These are phyloP conservation scores for Psophia crepitans DNA, from an alignment of 2,113 vertebrate species.

Conservation along the genomic window DNA sequence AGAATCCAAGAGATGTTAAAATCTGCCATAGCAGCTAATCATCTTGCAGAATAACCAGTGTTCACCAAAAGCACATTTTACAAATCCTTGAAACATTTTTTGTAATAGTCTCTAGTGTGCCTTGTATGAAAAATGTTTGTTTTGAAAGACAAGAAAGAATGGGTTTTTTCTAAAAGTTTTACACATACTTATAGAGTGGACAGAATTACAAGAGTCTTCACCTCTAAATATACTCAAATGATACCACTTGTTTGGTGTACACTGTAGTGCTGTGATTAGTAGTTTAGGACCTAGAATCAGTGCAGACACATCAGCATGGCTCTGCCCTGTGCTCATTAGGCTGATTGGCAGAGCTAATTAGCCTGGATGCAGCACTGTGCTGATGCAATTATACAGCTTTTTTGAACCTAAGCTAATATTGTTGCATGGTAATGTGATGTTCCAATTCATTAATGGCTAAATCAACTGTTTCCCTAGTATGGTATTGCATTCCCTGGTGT, in stretches of 20 bases:
- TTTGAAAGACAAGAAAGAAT: neutral
- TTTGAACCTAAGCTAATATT: neutral
- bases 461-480: neutral
- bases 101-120: neutral
- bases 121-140: accelerated
- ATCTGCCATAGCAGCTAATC: neutral
- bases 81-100: neutral
- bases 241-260: neutral
- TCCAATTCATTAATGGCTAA: neutral
- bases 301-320: neutral
- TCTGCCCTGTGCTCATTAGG: neutral
- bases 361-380: neutral
- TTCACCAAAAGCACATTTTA: neutral
- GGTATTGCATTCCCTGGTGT: neutral
- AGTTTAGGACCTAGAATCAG: neutral
- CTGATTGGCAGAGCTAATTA: neutral
- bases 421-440: neutral
- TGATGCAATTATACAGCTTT: neutral
- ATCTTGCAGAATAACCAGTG: neutral
- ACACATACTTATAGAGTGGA: neutral
- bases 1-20: neutral
- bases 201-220: neutral
- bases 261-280: neutral
- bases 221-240: neutral
- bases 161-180: neutral